Conservation (phyloP, 1,140 invertebrate genomes). For the Lamellibrachia luymesi region DNA sequence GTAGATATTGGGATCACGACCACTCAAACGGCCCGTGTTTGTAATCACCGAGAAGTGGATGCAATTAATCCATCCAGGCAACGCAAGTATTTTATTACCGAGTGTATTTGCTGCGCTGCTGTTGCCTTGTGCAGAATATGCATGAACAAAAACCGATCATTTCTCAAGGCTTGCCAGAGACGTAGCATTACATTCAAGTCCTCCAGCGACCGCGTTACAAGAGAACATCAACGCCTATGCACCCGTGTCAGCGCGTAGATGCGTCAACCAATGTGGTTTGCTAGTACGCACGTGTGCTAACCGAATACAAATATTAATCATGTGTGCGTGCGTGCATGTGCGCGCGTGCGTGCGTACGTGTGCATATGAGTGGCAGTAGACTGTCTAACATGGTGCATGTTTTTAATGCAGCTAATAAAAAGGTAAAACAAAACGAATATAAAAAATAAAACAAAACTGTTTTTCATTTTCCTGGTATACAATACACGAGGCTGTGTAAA, state of each 20-base stretch:
- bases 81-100: background rate
- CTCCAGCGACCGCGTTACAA: background rate
- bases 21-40: background rate
- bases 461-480: too few species aligned
- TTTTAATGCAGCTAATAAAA: background rate
- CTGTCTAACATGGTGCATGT: too few species aligned
- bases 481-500: too few species aligned
- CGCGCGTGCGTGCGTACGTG: background rate
- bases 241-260: background rate
- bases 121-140: background rate
- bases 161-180: background rate
- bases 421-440: background rate
- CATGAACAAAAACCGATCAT: background rate
- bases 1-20: background rate
- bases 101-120: background rate
- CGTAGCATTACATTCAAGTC: background rate
- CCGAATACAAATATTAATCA: background rate
- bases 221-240: background rate
- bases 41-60: background rate
- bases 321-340: background rate
- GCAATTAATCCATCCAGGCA: background rate
- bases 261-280: background rate
- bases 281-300: background rate
- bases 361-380: background rate
- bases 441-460: too few species aligned